These are phyloP conservation scores for Himalopsyche japonica DNA, from an alignment of 2,888 invertebrate genomes.

Conservation along the genomic window DNA sequence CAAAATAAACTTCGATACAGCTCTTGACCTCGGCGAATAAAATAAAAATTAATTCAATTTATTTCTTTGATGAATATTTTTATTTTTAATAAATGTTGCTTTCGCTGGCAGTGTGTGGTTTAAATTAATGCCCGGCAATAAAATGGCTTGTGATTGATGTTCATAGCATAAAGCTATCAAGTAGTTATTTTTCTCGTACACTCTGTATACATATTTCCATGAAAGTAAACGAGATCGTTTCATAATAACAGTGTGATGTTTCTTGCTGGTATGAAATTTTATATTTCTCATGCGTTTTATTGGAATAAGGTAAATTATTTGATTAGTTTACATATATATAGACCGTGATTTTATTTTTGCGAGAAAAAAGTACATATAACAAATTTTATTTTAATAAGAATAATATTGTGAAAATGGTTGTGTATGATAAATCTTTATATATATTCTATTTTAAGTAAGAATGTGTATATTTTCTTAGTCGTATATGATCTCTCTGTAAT, in stretches of 20 bases:
- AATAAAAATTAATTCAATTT: background rate
- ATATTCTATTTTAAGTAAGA: no score
- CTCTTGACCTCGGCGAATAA: background rate
- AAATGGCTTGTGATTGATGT: background rate
- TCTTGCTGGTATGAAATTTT: background rate
- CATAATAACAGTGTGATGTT: background rate
- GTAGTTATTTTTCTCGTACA: background rate
- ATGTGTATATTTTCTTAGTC: no score
- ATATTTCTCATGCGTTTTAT: background rate
- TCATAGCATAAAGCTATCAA: background rate
- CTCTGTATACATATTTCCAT: background rate
- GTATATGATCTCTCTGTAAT: no score
- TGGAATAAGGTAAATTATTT: no score
- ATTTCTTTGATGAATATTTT: background rate
- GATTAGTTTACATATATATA: no score
- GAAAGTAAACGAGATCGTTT: background rate
- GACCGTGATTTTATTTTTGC: no score
- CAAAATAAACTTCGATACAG: background rate
- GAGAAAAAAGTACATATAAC: no score
- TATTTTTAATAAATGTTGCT: background rate
- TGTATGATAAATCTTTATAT: no score
- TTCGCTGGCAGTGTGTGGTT: background rate
- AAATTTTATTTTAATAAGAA: no score
- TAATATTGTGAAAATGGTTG: no score
- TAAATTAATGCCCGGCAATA: background rate